Conservation (phyloP, 2,113 vertebrate genomes). For the Xenopus laevis region DNA sequence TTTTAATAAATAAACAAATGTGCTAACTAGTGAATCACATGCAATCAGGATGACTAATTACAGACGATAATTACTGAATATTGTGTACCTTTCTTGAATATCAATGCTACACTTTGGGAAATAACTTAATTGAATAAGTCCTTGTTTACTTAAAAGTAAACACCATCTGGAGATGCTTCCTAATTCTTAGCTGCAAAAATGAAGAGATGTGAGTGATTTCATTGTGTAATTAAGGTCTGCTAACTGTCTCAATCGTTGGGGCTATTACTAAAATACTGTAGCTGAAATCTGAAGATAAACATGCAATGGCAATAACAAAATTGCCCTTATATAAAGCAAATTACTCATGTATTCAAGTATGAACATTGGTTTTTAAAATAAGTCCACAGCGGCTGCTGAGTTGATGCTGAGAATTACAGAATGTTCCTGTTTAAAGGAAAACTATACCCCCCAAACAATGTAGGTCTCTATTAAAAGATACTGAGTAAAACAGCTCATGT, state of each 20-base stretch:
- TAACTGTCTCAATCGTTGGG: constrained; percentile 10
- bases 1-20: not conserved
- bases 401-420: too few relatives aligned
- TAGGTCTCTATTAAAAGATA: too few relatives aligned
- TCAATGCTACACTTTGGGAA: constrained; percentile 26
- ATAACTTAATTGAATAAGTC: constrained; percentile 30
- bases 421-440: too few relatives aligned
- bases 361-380: too few relatives aligned
- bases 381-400: too few relatives aligned
- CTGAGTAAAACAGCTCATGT: too few relatives aligned
- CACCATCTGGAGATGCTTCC: constrained; percentile 18
- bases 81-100: not conserved
- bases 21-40: constrained; percentile 12
- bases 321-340: too few relatives aligned
- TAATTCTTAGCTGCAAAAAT: constrained; percentile 4
- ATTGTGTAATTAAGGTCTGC: not conserved
- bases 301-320: too few relatives aligned
- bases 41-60: constrained; percentile 32
- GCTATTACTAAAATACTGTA: constrained; percentile 6
- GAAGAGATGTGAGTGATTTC: constrained; percentile 2
- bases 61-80: constrained; percentile 10
- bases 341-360: too few relatives aligned
- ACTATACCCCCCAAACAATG: too few relatives aligned
- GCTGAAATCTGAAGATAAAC: not conserved
- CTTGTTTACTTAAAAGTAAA: constrained; percentile 30